Evolutionary conservation across 2,888 invertebrate genomes (phyloP), one percentile per base, ranked within the genome.

Genomic region (Pelosia muscerda): DNA sequence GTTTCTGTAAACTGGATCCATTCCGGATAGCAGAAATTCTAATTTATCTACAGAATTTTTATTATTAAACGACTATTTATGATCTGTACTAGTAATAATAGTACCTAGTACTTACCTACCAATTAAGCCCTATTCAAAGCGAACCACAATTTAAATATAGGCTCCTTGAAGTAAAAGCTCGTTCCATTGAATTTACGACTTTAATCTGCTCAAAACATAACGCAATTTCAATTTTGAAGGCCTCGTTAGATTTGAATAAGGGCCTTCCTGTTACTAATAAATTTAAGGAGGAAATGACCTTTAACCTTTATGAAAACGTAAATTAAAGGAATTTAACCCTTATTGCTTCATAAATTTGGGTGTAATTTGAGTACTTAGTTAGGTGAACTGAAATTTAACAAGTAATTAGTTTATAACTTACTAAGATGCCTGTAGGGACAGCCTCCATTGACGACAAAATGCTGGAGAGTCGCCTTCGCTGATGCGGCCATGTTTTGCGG

Each of bases 231-330:
- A 22, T 62, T 62, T 55, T 15, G 3, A 38, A 23, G 13, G 22
- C 23, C 22, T 26, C 28, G 19, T 72, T 70, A 38, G 77, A 82
- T 79, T 81, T 80, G 73, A 77, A 77, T 71, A 77, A 72, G 75
- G 73, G 74, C 80, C 79, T 84, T 87, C 86, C 87, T 84, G 82
- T 79, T 83, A 82, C 85, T 82, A 81, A 81, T 83, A 77, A 38
- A 81, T 81, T 81, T 73, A 84, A 85, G 81, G 72, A 83, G 86
- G 87, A 85, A 86, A 68, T 76, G 65, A 59, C 71, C 67, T 69
- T 63, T 66, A 63, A 67, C 64, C 59, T 63, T 68, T 63, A 63
- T 54, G 62, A 57, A 25, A 38, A 22, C 8, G 15, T 10, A 19
- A 23, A 42, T 58, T 59, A 59, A 53, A n/a, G 42, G 34, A 67